Base-by-base conservation (phyloP, 2,113 vertebrate genomes). In the Protobothrops flavoviridis region DNA sequence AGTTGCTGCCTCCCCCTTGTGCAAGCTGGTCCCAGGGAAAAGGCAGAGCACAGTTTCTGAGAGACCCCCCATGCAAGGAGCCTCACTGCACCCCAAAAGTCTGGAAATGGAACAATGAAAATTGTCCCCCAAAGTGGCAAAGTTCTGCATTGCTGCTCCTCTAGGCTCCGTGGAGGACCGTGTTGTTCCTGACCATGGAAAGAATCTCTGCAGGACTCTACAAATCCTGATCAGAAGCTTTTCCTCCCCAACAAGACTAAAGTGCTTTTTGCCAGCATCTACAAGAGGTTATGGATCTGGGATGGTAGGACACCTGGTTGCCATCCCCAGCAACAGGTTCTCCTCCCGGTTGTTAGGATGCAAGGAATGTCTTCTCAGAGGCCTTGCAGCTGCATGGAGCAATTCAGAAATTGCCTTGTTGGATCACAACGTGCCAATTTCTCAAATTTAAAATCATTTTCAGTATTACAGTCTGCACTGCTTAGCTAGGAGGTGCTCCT, bases 341-440 rank as follows among this genome's bases (percentile, higher is more conserved):
- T 87, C 92, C 61, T 9, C 39, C 93, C 69, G 10, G 15, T 43
- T n/a, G 91, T 59, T 95, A 94, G 95, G 95, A 96, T 94, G 45
- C 95, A 53, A 94, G 93, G 69, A n/a, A 93, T 93, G 48, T 74
- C 56, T 56, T 91, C 53, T 57, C 95, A 91, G 50, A 89, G 95
- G 94, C 95, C 0, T 23, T 96, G 93, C 97, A 97, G 96, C 97
- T 97, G 97, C 95, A 93, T 1, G 91, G 96, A 97, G 97, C 97
- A 96, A 97, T 97, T 97, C 97, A 95, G 85, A 97, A 95, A 98
- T 97, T 97, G 97, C 97, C 97, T 97, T 97, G 96, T 96, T 96
- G 97, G 96, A 87, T 96, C 92, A 91, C 97, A 97, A 91, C 93
- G 93, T 97, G 97, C 97, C 97, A 98, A 97, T 98, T 98, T 97